A percentile compares a stretch with the other conserved stretches of the same genome.
Evolutionary conservation across 2,888 invertebrate species (phyloP).

Genomic region (Zeuzera pyrina): DNA sequence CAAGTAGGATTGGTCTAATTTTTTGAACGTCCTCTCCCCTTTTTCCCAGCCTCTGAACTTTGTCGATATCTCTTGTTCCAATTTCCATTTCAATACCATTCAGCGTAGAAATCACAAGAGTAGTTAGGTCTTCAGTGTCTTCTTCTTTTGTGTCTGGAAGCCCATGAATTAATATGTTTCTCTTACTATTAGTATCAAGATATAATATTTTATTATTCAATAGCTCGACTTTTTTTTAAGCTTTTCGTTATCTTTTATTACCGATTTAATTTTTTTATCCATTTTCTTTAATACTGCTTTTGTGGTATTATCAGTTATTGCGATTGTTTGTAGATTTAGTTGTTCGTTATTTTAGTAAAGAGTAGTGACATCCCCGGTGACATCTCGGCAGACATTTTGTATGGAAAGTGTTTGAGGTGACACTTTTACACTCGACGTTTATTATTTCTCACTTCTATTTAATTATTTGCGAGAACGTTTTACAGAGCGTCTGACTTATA

Average conservation of each 20-base stretch:
- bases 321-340: conserved; percentile 11
- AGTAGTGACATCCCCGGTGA: conserved; percentile 8
- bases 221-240: conserved; percentile 9
- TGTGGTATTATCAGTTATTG: conserved; percentile 12
- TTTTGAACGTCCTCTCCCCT: not conserved
- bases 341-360: conserved; percentile 12
- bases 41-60: not conserved
- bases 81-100: not conserved
- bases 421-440: no score
- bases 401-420: no score
- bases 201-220: not conserved
- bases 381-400: not conserved
- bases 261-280: conserved; percentile 11
- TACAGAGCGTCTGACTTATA: no score
- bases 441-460: no score
- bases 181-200: not conserved
- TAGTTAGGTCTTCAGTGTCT: not conserved
- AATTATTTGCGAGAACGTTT: no score
- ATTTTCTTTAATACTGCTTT: conserved; percentile 9
- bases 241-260: conserved; percentile 11
- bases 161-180: not conserved
- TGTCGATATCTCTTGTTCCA: not conserved
- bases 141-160: not conserved
- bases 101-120: not conserved
- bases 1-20: not conserved